phyloP scores from a whole-genome alignment of 2,797 vertebrate species.

The Kryptolebias ocellatus region DNA sequence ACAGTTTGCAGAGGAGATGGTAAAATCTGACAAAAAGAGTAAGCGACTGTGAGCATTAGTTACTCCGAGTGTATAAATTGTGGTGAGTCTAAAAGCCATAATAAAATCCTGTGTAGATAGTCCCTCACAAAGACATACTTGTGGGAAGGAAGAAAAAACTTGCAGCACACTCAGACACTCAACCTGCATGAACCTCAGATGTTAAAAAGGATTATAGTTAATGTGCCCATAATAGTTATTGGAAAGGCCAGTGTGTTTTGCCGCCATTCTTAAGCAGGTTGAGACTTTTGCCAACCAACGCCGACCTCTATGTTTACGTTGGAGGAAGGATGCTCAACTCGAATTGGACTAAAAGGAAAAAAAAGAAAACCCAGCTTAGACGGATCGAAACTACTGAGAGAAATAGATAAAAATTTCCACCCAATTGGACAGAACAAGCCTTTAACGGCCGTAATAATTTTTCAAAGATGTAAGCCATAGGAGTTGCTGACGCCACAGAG shows the following conservation, averaged over 20 bases:
- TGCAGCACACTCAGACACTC: slow-evolving; percentile 83
- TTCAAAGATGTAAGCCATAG: slow-evolving; percentile 65
- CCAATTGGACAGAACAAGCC: slow-evolving; percentile 53
- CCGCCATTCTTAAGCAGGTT: slow-evolving; percentile 66
- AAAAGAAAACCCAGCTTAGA: slow-evolving; percentile 44
- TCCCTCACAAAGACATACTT: slow-evolving; percentile 87
- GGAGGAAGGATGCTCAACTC: slow-evolving; percentile 12
- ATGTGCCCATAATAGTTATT: slow-evolving; percentile 71
- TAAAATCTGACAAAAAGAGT: slow-evolving; percentile 52
- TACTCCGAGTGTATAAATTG: slow-evolving; percentile 74
- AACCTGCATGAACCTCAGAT: slow-evolving; percentile 89
- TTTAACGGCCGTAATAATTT: slow-evolving; percentile 63
- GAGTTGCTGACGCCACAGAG: slow-evolving; percentile 67
- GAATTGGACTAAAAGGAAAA: slow-evolving; percentile 45
- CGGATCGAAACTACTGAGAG: slow-evolving; percentile 39
- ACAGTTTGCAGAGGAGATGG: slow-evolving; percentile 17
- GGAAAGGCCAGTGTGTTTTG: slow-evolving; percentile 60
- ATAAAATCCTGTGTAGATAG: slow-evolving; percentile 84
- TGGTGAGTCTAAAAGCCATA: slow-evolving; percentile 83
- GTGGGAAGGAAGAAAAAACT: slow-evolving; percentile 89
- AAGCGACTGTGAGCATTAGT: slow-evolving; percentile 66
- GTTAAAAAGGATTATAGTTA: slow-evolving; percentile 92
- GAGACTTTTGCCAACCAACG: slow-evolving; percentile 68
- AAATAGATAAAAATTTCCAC: slow-evolving; percentile 60
- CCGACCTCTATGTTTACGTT: slow-evolving; percentile 56